A percentile compares a stretch with the other conserved stretches of the same genome.
These are phyloP conservation scores for Hydropsyche tenuis DNA, from an alignment of 1,140 invertebrate genomes.

Conservation along the genomic window DNA sequence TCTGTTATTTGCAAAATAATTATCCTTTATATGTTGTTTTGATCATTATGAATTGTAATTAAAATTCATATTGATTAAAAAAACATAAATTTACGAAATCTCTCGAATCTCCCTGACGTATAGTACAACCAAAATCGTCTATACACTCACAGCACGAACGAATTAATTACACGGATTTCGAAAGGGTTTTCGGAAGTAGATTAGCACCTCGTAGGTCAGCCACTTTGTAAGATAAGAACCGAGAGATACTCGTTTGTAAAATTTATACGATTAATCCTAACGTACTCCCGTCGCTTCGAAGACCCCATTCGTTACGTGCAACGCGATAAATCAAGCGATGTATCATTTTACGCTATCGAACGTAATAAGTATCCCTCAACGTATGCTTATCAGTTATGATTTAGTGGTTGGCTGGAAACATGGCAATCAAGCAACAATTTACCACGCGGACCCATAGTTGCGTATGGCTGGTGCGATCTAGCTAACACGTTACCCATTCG, in stretches of 20 bases:
- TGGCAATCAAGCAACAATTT: constrained; percentile 21
- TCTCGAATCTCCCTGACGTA: neutral
- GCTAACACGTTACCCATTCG: too few species aligned
- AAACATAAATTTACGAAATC: neutral
- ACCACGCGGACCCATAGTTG: too few species aligned
- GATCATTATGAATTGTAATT: too few species aligned
- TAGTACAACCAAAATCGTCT: neutral
- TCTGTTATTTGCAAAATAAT: too few species aligned
- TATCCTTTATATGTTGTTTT: too few species aligned
- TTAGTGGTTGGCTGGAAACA: constrained; percentile 25
- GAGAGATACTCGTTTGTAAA: neutral
- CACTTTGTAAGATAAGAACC: neutral
- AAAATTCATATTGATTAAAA: too few species aligned
- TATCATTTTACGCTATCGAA: constrained; percentile 14
- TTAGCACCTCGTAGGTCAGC: neutral
- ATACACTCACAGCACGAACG: neutral
- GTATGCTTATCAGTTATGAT: constrained; percentile 33
- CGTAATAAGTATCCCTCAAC: constrained; percentile 35
- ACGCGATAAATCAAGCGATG: constrained; percentile 21
- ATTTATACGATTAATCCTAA: constrained; percentile 5
- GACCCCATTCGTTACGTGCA: neutral
- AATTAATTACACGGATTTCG: constrained; percentile 1
- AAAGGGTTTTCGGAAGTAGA: constrained; percentile 10
- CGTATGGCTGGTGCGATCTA: too few species aligned
- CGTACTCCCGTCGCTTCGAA: neutral